Evolutionary conservation across 2,888 invertebrate genomes (phyloP).

Genomic region (Agrenia bidenticulata): DNA sequence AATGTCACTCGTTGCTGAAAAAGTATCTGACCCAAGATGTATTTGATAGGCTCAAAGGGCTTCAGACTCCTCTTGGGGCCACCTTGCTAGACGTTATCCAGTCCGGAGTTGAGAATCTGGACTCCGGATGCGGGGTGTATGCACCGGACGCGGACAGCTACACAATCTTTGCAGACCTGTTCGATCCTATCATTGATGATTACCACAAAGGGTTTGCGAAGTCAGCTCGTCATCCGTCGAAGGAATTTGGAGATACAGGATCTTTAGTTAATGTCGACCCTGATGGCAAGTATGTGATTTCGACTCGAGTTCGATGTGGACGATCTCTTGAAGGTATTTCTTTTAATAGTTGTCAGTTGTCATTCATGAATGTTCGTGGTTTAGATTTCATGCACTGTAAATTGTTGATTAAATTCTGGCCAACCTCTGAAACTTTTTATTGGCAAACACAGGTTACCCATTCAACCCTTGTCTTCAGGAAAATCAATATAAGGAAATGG

Average conservation of each 20-base stretch:
- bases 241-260: conserved; percentile 91
- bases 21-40: conserved; percentile 89
- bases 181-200: conserved; percentile 97
- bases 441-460: no score
- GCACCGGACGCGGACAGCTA: conserved; percentile 97
- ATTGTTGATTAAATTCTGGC: no score
- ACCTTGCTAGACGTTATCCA: conserved; percentile 91
- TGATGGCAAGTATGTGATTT: conserved; percentile 80
- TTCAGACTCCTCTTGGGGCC: conserved; percentile 86
- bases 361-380: no score
- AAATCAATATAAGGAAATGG: conserved; percentile 97
- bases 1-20: conserved; percentile 91
- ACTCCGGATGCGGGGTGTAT: conserved; percentile 95
- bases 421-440: no score
- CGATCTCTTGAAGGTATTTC: conserved; percentile 85
- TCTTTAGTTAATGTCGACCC: conserved; percentile 91
- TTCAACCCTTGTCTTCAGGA: conserved; percentile 90
- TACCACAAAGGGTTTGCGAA: conserved; percentile 95
- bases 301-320: conserved; percentile 94
- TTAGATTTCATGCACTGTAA: no score
- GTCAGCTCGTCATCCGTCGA: conserved; percentile 83
- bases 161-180: conserved; percentile 82
- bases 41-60: conserved; percentile 86
- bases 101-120: conserved; percentile 93
- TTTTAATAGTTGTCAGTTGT: no score